Evolutionary conservation across 2,797 vertebrate genomes (phyloP).

Genomic region (Nothura maculosa): DNA sequence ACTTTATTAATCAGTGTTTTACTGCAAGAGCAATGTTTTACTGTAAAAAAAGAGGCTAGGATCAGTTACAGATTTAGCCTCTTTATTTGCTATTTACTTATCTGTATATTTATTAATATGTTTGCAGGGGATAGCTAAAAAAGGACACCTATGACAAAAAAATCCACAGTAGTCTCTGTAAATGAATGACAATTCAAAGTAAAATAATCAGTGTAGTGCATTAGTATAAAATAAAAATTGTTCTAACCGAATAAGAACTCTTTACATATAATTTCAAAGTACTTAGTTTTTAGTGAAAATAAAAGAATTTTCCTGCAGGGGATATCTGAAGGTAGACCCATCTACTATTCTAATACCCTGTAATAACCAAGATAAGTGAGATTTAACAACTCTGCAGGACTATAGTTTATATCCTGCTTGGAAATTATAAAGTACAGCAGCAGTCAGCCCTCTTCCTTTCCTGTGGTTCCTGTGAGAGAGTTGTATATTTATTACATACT

Average conservation of each 20-base stretch:
- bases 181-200: neutral
- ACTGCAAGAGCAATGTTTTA: neutral
- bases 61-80: neutral
- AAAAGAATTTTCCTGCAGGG: constrained; percentile 47
- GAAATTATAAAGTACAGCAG: constrained; percentile 63
- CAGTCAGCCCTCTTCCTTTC: constrained; percentile 33
- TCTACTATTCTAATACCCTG: constrained; percentile 68
- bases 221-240: neutral
- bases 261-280: constrained; percentile 16
- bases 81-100: neutral
- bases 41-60: neutral
- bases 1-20: neutral
- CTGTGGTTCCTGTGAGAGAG: constrained; percentile 23
- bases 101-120: neutral
- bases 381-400: constrained; percentile 72
- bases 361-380: constrained; percentile 73
- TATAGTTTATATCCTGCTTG: constrained; percentile 63
- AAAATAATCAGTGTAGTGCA: neutral
- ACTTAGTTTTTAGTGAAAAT: constrained; percentile 34
- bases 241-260: neutral
- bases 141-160: neutral
- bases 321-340: constrained; percentile 34
- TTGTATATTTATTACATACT: constrained; percentile 48
- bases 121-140: neutral
- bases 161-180: neutral